A percentile compares a stretch with the other conserved stretches of the same genome.
phyloP scores from a whole-genome alignment of 2,113 vertebrate species.

The Castor canadensis region DNA sequence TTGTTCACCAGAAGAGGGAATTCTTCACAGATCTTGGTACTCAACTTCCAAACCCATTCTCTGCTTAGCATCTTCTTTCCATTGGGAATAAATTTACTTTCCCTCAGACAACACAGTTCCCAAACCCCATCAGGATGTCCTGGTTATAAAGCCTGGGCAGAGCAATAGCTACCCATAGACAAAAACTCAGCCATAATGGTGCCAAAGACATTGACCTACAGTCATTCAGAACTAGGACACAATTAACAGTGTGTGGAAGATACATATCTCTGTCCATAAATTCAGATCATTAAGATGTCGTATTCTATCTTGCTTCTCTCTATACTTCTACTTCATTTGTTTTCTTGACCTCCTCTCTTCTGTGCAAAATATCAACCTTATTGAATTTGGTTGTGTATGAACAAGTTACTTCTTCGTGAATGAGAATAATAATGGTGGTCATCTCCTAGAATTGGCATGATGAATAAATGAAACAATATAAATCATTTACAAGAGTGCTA shows the following conservation, averaged over 20 bases:
- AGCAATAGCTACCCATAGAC: too few relatives aligned
- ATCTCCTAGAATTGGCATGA: background rate
- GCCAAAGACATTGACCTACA: background rate
- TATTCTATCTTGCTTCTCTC: background rate
- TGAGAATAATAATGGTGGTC: too few relatives aligned
- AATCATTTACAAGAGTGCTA: background rate
- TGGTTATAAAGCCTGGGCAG: too few relatives aligned
- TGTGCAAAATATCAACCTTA: background rate
- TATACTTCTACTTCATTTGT: background rate
- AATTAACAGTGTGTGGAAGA: background rate
- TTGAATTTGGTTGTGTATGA: background rate
- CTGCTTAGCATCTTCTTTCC: background rate
- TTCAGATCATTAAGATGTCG: background rate
- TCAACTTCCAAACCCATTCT: background rate
- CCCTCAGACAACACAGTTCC: too few relatives aligned
- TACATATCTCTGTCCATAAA: background rate
- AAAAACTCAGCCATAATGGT: background rate
- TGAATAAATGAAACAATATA: too few relatives aligned
- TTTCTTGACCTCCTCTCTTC: background rate
- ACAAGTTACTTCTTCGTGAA: too few relatives aligned
- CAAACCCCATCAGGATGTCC: background rate
- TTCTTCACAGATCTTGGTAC: rapidly evolving
- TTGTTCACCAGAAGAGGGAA: background rate
- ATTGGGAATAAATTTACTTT: background rate
- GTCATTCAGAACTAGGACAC: too few relatives aligned